These are phyloP conservation scores for Muscicapa striata DNA, from an alignment of 2,797 vertebrate genomes.

Conservation along the genomic window DNA sequence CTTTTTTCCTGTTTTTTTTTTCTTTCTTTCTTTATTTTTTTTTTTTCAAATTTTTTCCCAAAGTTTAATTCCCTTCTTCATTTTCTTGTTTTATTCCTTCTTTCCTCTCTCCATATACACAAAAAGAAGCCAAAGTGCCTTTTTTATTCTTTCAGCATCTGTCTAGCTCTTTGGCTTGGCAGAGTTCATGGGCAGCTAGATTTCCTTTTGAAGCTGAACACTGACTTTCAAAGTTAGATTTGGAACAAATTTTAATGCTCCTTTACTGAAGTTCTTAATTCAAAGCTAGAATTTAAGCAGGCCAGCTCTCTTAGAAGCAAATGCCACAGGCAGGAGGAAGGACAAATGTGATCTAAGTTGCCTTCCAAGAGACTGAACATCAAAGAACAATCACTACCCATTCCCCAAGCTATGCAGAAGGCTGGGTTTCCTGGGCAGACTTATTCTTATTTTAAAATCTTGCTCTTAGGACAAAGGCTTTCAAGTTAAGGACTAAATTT, in stretches of 20 bases:
- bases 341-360: slow-evolving; percentile 23
- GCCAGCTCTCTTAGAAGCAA: slow-evolving; percentile 6
- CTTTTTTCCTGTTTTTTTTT: no score
- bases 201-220: slow-evolving; percentile 42
- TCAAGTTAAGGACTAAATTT: neutral
- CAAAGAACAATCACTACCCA: slow-evolving; percentile 34
- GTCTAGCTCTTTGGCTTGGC: neutral
- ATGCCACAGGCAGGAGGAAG: slow-evolving; percentile 18
- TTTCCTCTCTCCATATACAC: neutral
- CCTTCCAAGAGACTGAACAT: slow-evolving; percentile 47
- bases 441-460: slow-evolving; percentile 6
- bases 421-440: neutral
- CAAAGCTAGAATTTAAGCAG: slow-evolving; percentile 53
- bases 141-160: neutral
- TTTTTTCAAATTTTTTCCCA: neutral
- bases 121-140: neutral
- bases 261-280: slow-evolving; percentile 41
- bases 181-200: neutral
- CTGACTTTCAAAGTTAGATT: slow-evolving; percentile 8
- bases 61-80: neutral
- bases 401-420: neutral
- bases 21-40: no score
- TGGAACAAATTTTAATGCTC: neutral
- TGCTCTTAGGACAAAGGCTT: neutral
- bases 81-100: neutral